A percentile compares a stretch with the other conserved stretches of the same genome.
Evolutionary conservation across 2,797 vertebrate species (phyloP).

Genomic region (Manis pentadactyla): DNA sequence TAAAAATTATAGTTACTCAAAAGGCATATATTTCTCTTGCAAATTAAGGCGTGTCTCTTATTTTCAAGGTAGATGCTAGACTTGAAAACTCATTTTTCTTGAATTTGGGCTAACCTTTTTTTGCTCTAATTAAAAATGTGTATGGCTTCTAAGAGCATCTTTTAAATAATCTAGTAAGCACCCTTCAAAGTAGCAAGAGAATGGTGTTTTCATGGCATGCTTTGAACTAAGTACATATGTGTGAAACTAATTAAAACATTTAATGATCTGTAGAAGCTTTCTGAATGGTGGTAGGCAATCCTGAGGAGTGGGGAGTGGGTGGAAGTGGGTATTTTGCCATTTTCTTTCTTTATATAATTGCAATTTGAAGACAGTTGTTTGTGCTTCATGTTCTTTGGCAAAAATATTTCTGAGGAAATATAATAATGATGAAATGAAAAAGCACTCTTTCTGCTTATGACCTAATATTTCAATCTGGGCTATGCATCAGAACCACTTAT

Average conservation of each 20-base stretch:
- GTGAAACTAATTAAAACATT: constrained; percentile 76
- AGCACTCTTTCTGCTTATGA: constrained; percentile 58
- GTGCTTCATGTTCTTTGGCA: constrained; percentile 77
- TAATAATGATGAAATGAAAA: constrained; percentile 62
- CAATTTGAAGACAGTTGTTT: constrained; percentile 60
- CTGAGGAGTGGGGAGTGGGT: constrained; percentile 67
- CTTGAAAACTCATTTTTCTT: constrained; percentile 69
- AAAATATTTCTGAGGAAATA: constrained; percentile 73
- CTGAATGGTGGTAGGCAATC: constrained; percentile 72
- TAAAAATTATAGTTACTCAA: constrained; percentile 52
- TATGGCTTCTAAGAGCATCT: constrained; percentile 57
- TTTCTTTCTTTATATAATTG: constrained; percentile 65
- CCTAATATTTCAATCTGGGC: constrained; percentile 30
- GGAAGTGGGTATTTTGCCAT: constrained; percentile 61
- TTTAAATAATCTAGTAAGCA: constrained; percentile 71
- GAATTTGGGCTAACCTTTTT: constrained; percentile 63
- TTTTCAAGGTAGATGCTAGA: constrained; percentile 61
- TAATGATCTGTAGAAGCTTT: constrained; percentile 77
- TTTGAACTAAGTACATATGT: constrained; percentile 76
- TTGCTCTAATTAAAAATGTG: constrained; percentile 79
- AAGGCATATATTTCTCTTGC: constrained; percentile 33
- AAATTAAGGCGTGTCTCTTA: constrained; percentile 65
- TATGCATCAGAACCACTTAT: constrained; percentile 41
- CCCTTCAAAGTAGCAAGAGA: constrained; percentile 64
- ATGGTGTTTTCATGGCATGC: constrained; percentile 71